Evolutionary conservation across 2,888 invertebrate species (phyloP).

Genomic region (Tachina fera): DNA sequence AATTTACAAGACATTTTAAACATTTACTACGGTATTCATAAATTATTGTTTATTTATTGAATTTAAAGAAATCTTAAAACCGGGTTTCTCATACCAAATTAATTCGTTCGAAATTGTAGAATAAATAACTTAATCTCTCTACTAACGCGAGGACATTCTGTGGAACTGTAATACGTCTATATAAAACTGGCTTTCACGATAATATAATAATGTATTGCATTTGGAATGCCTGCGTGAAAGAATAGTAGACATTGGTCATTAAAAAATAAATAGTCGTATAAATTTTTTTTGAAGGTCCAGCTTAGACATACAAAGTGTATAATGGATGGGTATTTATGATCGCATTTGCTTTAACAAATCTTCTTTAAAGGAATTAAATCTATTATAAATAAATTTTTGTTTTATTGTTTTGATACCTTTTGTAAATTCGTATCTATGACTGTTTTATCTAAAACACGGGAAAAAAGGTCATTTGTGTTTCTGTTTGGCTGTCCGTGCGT

Average conservation of each 20-base stretch:
- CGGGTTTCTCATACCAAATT: too few relatives aligned
- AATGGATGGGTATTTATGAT: slow-evolving; percentile 7
- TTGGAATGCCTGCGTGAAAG: neutral
- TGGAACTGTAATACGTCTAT: too few relatives aligned
- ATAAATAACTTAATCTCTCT: too few relatives aligned
- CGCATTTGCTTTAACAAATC: slow-evolving; percentile 36
- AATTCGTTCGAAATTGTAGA: too few relatives aligned
- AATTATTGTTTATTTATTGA: too few relatives aligned
- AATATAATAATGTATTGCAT: neutral
- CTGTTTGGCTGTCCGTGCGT: neutral
- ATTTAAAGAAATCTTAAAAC: too few relatives aligned
- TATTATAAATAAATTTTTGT: slow-evolving; percentile 56
- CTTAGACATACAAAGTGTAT: neutral
- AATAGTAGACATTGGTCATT: neutral
- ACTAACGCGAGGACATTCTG: too few relatives aligned
- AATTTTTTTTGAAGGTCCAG: neutral
- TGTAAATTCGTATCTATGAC: neutral
- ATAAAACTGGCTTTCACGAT: neutral
- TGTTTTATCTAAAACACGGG: neutral
- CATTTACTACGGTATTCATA: too few relatives aligned
- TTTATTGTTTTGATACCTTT: neutral
- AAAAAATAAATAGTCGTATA: neutral
- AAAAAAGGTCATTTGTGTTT: slow-evolving; percentile 24
- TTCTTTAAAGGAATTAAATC: slow-evolving; percentile 53
- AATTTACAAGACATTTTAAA: too few relatives aligned